Conservation (phyloP, 2,797 vertebrate species). For the Neosilurus hyrtlii region DNA sequence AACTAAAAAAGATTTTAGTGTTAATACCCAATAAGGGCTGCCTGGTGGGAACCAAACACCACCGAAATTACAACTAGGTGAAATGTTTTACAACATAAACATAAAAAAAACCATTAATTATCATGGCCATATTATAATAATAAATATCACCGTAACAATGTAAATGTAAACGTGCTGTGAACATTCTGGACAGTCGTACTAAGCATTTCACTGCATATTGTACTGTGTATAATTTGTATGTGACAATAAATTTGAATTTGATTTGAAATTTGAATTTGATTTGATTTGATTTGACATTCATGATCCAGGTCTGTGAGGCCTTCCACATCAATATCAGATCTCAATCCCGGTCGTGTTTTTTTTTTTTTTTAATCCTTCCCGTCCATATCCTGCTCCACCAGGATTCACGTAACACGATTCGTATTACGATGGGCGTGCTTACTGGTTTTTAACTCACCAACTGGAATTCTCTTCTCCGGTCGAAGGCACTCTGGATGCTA, state of each 20-base stretch:
- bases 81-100: too few species aligned
- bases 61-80: background rate
- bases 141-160: too few species aligned
- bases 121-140: background rate
- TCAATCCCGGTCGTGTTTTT: background rate
- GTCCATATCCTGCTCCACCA: background rate
- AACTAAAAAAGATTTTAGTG: background rate
- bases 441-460: slow-evolving; percentile 76
- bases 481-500: slow-evolving; percentile 91
- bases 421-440: background rate
- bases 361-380: background rate
- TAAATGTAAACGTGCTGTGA: background rate
- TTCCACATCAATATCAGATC: background rate
- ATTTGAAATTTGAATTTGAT: too few species aligned
- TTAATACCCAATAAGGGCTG: background rate
- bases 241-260: too few species aligned
- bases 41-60: background rate
- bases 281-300: too few species aligned
- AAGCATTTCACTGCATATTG: too few species aligned
- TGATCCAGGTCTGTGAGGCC: too few species aligned
- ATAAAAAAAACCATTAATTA: background rate
- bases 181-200: too few species aligned
- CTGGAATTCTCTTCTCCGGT: slow-evolving; percentile 95
- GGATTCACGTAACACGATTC: background rate
- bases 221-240: too few species aligned